Evolutionary conservation across 2,797 vertebrate species (phyloP).

Genomic region (Zalophus californianus): DNA sequence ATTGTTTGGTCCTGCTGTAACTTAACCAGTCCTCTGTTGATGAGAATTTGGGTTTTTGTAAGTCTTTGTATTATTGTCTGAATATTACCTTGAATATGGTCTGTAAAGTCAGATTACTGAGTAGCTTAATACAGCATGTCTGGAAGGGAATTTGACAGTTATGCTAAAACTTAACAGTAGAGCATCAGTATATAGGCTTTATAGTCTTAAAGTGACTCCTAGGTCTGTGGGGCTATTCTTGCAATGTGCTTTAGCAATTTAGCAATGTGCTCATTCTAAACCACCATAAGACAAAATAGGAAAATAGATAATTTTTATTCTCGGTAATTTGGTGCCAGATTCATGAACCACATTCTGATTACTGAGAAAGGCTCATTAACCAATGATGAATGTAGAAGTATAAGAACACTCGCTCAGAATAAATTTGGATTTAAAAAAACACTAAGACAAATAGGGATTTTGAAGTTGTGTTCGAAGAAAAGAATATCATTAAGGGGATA

Average conservation of each 20-base stretch:
- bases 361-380: conserved; percentile 21
- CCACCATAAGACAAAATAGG: neutral
- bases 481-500: neutral
- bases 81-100: neutral
- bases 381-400: neutral
- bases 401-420: neutral
- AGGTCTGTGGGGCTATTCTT: neutral
- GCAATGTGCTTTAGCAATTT: neutral
- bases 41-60: neutral
- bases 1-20: neutral
- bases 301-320: neutral
- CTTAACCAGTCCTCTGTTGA: neutral
- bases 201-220: neutral
- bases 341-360: neutral
- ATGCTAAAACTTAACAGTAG: neutral
- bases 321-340: neutral
- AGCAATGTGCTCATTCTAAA: neutral
- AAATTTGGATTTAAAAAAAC: neutral
- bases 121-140: neutral
- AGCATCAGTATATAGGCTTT: neutral
- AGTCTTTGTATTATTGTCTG: neutral
- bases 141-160: conserved; percentile 10
- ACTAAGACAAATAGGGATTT: neutral
- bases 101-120: neutral
- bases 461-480: neutral